phyloP scores from a whole-genome alignment of 2,797 vertebrate genomes.

The Sebastes cheni region DNA sequence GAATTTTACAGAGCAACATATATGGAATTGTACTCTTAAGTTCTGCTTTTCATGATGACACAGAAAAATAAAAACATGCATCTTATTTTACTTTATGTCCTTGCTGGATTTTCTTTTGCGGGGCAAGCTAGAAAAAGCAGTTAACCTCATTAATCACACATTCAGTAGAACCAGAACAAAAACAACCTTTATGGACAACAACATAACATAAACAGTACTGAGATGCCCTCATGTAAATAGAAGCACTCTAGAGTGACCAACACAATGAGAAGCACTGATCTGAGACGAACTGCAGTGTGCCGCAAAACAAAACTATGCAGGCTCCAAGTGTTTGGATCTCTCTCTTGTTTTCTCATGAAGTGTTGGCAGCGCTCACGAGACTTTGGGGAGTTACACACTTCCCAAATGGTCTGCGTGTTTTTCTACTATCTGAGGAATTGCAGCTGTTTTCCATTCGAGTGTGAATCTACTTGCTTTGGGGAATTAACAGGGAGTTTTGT shows the following conservation, averaged over 20 bases:
- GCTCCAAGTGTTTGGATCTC: background rate
- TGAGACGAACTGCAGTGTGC: conserved; percentile 12
- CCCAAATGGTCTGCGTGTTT: conserved; percentile 17
- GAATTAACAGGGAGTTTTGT: conserved; percentile 21
- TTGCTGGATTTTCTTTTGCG: background rate
- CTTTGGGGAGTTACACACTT: conserved; percentile 25
- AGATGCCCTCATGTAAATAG: background rate
- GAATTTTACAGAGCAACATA: background rate
- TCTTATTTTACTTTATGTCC: background rate
- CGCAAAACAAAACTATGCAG: conserved; percentile 4
- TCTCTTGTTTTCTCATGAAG: conserved; percentile 2
- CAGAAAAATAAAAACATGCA: background rate
- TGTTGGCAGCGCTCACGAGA: conserved; percentile 16
- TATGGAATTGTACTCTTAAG: background rate
- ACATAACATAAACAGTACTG: background rate
- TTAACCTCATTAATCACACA: conserved; percentile 12
- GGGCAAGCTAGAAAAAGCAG: background rate
- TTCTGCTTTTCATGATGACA: background rate
- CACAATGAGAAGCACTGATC: conserved; percentile 29
- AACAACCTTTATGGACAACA: conserved; percentile 1
- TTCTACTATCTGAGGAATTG: conserved; percentile 8
- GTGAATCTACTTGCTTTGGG: conserved; percentile 16
- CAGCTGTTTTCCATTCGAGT: conserved; percentile 41
- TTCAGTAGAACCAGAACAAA: conserved; percentile 28
- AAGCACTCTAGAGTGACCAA: background rate